These are phyloP conservation scores for Platysteira castanea DNA, from an alignment of 2,113 vertebrate genomes.

Conservation along the genomic window DNA sequence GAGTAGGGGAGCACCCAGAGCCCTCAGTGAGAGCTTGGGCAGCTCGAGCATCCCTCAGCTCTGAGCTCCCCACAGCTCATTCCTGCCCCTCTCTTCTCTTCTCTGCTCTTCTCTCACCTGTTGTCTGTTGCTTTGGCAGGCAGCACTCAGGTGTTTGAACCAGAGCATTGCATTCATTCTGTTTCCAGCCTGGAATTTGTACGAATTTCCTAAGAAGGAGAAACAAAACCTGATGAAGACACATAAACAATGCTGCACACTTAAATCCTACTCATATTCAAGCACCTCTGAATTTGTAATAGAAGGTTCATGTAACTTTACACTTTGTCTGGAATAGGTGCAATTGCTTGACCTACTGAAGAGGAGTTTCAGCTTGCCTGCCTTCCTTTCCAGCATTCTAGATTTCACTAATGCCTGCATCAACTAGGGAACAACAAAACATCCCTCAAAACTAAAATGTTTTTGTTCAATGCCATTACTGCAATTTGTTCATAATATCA, in stretches of 20 bases:
- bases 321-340: neutral
- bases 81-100: too few relatives aligned
- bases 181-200: slow-evolving; percentile 97
- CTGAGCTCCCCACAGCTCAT: too few relatives aligned
- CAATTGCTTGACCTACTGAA: neutral
- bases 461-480: neutral
- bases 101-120: slow-evolving; percentile 90
- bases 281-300: neutral
- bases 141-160: slow-evolving; percentile 96
- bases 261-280: neutral
- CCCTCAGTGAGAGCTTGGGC: neutral
- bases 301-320: neutral
- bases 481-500: neutral
- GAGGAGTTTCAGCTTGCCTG: neutral
- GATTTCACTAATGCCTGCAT: neutral
- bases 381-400: neutral
- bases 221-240: neutral
- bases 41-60: neutral
- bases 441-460: neutral
- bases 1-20: too few relatives aligned
- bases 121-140: slow-evolving; percentile 96
- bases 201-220: slow-evolving; percentile 87
- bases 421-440: neutral
- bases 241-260: neutral
- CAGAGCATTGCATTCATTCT: slow-evolving; percentile 93